These are phyloP conservation scores for Peromyscus polionotus DNA, from an alignment of 2,113 vertebrate genomes.

Conservation along the genomic window DNA sequence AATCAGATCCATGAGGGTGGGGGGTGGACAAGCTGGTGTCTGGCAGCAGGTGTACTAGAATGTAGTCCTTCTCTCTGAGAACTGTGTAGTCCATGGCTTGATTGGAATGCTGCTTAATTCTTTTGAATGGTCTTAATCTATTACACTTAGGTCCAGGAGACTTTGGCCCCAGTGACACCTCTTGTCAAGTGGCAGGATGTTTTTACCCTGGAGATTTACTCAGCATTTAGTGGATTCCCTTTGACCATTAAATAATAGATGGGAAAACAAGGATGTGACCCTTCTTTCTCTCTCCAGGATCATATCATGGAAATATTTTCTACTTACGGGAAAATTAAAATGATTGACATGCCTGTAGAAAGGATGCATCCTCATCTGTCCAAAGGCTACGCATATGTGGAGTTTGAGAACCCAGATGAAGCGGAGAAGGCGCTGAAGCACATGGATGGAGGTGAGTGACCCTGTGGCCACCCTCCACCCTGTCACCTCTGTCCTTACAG, in stretches of 20 bases:
- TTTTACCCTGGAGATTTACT: not conserved
- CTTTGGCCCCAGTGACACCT: not conserved
- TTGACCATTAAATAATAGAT: not conserved
- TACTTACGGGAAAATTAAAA: conserved; percentile 97
- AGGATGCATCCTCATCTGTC: conserved; percentile 95
- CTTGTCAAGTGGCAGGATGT: not conserved
- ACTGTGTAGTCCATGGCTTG: not conserved
- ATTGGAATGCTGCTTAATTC: not conserved
- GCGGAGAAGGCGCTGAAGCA: conserved; percentile 97
- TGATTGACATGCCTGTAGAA: conserved; percentile 98
- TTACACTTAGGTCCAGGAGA: not conserved
- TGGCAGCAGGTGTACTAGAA: not conserved
- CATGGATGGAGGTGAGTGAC: conserved; percentile 96
- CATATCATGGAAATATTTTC: conserved; percentile 99
- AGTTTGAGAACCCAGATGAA: conserved; percentile 95
- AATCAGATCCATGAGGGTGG: too few relatives aligned
- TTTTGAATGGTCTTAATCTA: not conserved
- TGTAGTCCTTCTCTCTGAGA: not conserved
- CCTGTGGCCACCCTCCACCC: not conserved
- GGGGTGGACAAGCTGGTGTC: not conserved
- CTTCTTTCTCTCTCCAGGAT: conserved; percentile 88
- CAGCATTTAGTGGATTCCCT: not conserved
- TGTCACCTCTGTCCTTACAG: not conserved
- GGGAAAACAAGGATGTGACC: not conserved
- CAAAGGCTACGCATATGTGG: conserved; percentile 97